These are phyloP conservation scores for Notodonta ziczac DNA, from an alignment of 2,888 invertebrate species.

Conservation along the genomic window DNA sequence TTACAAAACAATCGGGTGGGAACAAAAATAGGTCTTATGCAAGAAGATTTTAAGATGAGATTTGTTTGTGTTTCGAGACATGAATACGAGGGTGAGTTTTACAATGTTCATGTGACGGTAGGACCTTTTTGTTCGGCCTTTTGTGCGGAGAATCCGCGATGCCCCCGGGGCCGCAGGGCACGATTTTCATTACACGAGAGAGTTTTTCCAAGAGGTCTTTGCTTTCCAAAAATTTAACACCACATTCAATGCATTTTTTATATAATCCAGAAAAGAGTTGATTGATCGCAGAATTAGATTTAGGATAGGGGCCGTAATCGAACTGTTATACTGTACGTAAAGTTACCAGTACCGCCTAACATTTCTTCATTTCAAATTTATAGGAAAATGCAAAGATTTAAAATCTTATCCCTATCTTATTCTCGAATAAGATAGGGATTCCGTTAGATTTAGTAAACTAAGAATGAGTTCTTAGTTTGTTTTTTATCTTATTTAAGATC, in stretches of 20 bases:
- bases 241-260: slow-evolving; percentile 49
- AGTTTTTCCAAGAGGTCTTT: slow-evolving; percentile 70
- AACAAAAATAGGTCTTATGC: slow-evolving; percentile 59
- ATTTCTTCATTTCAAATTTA: too few relatives aligned
- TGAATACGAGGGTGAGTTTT: slow-evolving; percentile 77
- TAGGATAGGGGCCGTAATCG: too few relatives aligned
- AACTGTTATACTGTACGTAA: too few relatives aligned
- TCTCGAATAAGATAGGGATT: too few relatives aligned
- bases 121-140: slow-evolving; percentile 82
- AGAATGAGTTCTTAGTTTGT: too few relatives aligned
- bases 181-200: slow-evolving; percentile 82
- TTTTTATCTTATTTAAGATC: too few relatives aligned
- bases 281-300: slow-evolving; percentile 12
- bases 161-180: slow-evolving; percentile 74
- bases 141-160: slow-evolving; percentile 79
- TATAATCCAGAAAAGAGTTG: slow-evolving; percentile 19
- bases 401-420: too few relatives aligned
- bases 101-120: slow-evolving; percentile 83
- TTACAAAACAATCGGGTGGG: slow-evolving; percentile 59
- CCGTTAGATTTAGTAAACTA: too few relatives aligned
- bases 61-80: slow-evolving; percentile 54
- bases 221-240: slow-evolving; percentile 66
- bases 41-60: slow-evolving; percentile 50
- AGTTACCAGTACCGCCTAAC: too few relatives aligned
- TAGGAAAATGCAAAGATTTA: too few relatives aligned